Evolutionary conservation across 2,113 vertebrate species (phyloP).

Genomic region (Chionodraco myersi): DNA sequence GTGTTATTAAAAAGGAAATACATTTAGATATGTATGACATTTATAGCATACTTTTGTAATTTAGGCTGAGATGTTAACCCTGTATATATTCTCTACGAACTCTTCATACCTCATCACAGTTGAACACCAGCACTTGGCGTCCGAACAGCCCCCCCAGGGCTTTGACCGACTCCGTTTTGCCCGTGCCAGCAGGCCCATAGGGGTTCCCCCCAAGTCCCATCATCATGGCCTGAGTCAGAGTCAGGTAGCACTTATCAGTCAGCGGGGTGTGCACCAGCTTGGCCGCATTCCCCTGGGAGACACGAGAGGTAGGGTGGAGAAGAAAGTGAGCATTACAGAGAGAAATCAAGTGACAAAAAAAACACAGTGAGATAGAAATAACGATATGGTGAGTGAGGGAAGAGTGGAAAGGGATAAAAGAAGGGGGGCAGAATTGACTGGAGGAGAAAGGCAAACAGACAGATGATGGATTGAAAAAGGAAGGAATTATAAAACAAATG

Average conservation of each 20-base stretch:
- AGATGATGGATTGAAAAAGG: slow-evolving; percentile 18
- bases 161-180: slow-evolving; percentile 98
- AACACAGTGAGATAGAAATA: not conserved
- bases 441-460: slow-evolving; percentile 29
- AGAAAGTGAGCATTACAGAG: slow-evolving; percentile 33
- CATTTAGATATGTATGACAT: too few relatives aligned
- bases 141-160: slow-evolving; percentile 95
- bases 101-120: slow-evolving; percentile 94
- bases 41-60: too few relatives aligned
- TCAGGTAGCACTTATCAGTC: slow-evolving; percentile 98
- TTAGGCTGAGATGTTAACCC: not conserved
- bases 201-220: slow-evolving; percentile 98
- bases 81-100: not conserved
- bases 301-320: slow-evolving; percentile 15
- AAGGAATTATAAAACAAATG: slow-evolving; percentile 26
- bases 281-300: slow-evolving; percentile 91
- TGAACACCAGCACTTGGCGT: slow-evolving; percentile 97
- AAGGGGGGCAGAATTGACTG: not conserved
- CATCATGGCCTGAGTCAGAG: slow-evolving; percentile 96
- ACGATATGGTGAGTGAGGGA: slow-evolving; percentile 3
- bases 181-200: slow-evolving; percentile 97
- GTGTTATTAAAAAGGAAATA: too few relatives aligned
- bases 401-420: not conserved
- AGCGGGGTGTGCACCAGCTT: slow-evolving; percentile 97
- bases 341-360: slow-evolving; percentile 13